Conservation (phyloP, 2,113 vertebrate species). For the Tachuris rubrigastra region DNA sequence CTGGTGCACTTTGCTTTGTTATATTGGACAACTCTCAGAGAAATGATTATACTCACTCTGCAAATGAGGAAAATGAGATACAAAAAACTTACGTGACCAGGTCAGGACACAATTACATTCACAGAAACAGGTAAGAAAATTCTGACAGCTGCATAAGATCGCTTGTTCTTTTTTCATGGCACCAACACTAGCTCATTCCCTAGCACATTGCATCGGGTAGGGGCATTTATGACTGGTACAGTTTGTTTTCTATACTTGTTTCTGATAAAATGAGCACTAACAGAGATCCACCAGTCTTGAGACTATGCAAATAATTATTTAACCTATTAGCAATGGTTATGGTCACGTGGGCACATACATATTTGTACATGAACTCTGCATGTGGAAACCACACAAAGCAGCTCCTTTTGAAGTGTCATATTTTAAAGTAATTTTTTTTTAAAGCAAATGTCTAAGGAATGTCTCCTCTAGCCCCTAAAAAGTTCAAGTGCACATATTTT, state of each 20-base stretch:
- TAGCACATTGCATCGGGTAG: neutral
- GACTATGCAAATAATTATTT: neutral
- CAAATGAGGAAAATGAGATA: neutral
- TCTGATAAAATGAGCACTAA: neutral
- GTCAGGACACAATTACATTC: neutral
- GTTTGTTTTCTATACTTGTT: neutral
- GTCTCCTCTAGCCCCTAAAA: neutral
- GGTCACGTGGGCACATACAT: neutral
- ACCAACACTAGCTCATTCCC: neutral
- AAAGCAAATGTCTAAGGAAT: constrained; percentile 19
- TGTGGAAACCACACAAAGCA: neutral
- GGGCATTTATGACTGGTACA: neutral
- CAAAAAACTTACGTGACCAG: neutral
- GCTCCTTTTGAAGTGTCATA: constrained; percentile 41
- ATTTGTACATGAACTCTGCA: neutral
- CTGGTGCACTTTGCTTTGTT: neutral
- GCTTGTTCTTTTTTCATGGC: neutral
- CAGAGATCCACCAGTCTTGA: neutral
- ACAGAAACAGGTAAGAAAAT: neutral
- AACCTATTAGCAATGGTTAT: neutral
- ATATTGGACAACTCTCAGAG: neutral
- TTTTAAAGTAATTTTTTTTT: neutral
- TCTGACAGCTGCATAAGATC: neutral
- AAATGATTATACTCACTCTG: neutral
- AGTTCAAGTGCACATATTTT: neutral